phyloP scores from a whole-genome alignment of 1,140 invertebrate genomes.

The Homarus americanus region DNA sequence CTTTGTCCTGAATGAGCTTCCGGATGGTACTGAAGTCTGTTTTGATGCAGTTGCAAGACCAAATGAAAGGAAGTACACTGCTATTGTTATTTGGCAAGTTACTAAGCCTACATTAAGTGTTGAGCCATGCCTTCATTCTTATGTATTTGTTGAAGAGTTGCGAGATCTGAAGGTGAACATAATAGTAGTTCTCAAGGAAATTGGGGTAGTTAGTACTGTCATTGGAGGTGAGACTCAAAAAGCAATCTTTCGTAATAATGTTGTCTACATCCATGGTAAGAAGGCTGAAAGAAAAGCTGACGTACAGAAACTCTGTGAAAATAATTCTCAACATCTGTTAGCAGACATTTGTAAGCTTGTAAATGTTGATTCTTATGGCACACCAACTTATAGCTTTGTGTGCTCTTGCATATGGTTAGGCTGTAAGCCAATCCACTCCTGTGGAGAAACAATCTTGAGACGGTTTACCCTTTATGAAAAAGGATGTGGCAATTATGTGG shows the following conservation, averaged over 20 bases:
- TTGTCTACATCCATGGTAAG: slow-evolving; percentile 44
- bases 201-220: slow-evolving; percentile 16
- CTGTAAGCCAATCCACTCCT: background rate
- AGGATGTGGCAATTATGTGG: background rate
- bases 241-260: background rate
- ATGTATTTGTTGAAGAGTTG: slow-evolving; percentile 21
- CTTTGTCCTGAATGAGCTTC: background rate
- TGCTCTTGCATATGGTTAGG: slow-evolving; percentile 44
- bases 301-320: background rate
- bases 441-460: background rate
- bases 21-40: slow-evolving; percentile 44
- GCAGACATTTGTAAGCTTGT: slow-evolving; percentile 18
- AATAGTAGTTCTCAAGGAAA: slow-evolving; percentile 2
- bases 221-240: background rate
- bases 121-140: slow-evolving; percentile 40
- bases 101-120: slow-evolving; percentile 23
- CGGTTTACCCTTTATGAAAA: slow-evolving; percentile 10
- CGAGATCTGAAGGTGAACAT: background rate
- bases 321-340: background rate
- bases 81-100: slow-evolving; percentile 48
- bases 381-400: slow-evolving; percentile 8
- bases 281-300: background rate
- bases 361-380: slow-evolving; percentile 9
- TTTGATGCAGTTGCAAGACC: slow-evolving; percentile 54
- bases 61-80: slow-evolving; percentile 2